Percentiles rank a stretch among this genome's conserved stretches.
These are phyloP conservation scores for Lampropteryx suffumata DNA, from an alignment of 2,888 invertebrate genomes.

Conservation along the genomic window DNA sequence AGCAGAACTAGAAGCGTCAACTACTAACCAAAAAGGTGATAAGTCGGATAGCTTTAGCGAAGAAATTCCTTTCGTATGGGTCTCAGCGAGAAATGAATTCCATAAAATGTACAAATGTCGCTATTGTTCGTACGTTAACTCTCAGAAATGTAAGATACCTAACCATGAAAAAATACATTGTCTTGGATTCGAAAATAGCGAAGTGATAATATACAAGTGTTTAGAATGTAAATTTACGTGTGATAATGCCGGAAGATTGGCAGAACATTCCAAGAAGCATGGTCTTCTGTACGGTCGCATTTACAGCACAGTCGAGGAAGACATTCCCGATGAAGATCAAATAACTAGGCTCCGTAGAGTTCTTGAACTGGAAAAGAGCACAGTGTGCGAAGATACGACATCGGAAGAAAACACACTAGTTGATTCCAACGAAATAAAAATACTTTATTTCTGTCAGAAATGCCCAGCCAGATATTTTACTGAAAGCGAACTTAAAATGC, in stretches of 20 bases:
- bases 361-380: slow-evolving; percentile 63
- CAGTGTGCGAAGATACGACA: slow-evolving; percentile 43
- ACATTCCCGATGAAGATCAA: slow-evolving; percentile 86
- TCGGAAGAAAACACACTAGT: slow-evolving; percentile 48
- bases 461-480: slow-evolving; percentile 93
- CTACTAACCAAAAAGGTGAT: slow-evolving; percentile 45
- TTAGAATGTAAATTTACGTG: slow-evolving; percentile 91
- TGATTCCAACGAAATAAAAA: slow-evolving; percentile 60
- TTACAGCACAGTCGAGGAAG: slow-evolving; percentile 86
- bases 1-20: slow-evolving; percentile 64
- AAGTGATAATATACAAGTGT: slow-evolving; percentile 84
- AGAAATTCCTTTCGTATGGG: slow-evolving; percentile 90
- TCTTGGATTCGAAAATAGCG: slow-evolving; percentile 73
- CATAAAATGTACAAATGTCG: slow-evolving; percentile 93
- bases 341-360: slow-evolving; percentile 72
- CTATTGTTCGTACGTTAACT: slow-evolving; percentile 92
- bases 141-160: slow-evolving; percentile 90
- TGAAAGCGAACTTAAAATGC: slow-evolving; percentile 88
- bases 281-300: slow-evolving; percentile 87
- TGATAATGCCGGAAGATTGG: slow-evolving; percentile 86
- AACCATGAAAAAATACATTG: slow-evolving; percentile 93
- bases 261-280: slow-evolving; percentile 89
- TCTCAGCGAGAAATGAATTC: slow-evolving; percentile 87
- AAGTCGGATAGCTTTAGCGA: slow-evolving; percentile 62
- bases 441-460: slow-evolving; percentile 89